Evolutionary conservation across 2,888 invertebrate genomes (phyloP), one percentile per base, ranked within the genome.

Genomic region (Drosophila melanosoma): DNA sequence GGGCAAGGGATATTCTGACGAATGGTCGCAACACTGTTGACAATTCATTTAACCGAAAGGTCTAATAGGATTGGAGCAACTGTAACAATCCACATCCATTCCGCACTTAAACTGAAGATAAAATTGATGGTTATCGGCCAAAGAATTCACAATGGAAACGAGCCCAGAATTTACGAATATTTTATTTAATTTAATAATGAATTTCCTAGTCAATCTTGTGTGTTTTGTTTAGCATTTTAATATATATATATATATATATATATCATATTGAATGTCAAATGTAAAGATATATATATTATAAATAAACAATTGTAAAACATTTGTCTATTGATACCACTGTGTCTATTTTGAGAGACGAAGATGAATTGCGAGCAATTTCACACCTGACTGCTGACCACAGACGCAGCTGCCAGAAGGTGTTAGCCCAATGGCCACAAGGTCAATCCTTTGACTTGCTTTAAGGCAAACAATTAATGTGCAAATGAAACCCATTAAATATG

Each of bases 341-440:
- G 45, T 40, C 36, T 15, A 7, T 48, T 29, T 62, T 23, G 4
- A 35, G 40, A 45, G 62, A 42, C 60, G 60, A 83, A 58, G 76
- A 82, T 74, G 76, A 73, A 76, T 71, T 75, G 40, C 60, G 48
- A 61, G 78, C 83, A 90, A 91, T 91, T 88, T 89, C 65, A 90
- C 91, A 90, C 89, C 82, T 89, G 81, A 91, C 48, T 68, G 78
- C 69, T 75, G 86, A 82, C 74, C 70, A 71, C 67, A 75, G 58
- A 60, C 76, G 52, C 58, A 74, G 64, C 76, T 82, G 87, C 61
- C 85, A 69, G 40, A 69, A 63, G 48, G 59, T 49, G 67, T 88
- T 83, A 81, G 61, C 68, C 38, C 49, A 23, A 36, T 17, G 32
- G n/a, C 10, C 17, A 33, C 23, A 45, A 29, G 67, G 73, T 49